Evolutionary conservation across 2,113 vertebrate species (phyloP).

Genomic region (Megaptera novaeangliae): DNA sequence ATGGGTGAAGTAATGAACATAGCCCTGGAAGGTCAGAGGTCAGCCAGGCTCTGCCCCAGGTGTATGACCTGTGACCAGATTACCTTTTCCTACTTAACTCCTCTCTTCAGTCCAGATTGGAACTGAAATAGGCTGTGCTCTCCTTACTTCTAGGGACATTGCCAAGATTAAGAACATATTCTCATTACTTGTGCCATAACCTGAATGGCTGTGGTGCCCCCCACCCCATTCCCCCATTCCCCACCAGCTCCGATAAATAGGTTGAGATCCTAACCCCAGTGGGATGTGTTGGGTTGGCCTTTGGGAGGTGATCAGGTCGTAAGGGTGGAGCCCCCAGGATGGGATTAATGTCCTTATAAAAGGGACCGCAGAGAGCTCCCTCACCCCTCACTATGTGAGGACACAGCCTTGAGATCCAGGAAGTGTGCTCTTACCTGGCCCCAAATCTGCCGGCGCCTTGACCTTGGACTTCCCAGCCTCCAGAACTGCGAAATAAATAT

Average conservation of each 20-base stretch:
- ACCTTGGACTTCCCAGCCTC: neutral
- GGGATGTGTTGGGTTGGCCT: neutral
- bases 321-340: neutral
- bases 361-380: neutral
- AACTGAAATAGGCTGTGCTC: neutral
- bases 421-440: neutral
- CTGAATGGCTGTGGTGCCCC: neutral
- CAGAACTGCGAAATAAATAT: neutral
- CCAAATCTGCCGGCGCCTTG: neutral
- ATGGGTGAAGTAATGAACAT: neutral
- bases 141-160: neutral
- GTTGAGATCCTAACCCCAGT: neutral
- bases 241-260: neutral
- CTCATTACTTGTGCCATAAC: neutral
- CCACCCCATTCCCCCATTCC: neutral
- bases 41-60: neutral
- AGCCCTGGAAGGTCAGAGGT: neutral
- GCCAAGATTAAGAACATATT: neutral
- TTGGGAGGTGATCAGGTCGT: neutral
- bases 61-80: neutral
- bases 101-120: neutral
- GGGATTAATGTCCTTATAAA: neutral
- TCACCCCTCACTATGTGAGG: fast-evolving
- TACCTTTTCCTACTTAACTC: neutral
- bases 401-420: neutral